Percentiles rank a stretch among this genome's conserved stretches.
Conservation (phyloP, 2,113 vertebrate genomes). For the Cacatua alba region DNA sequence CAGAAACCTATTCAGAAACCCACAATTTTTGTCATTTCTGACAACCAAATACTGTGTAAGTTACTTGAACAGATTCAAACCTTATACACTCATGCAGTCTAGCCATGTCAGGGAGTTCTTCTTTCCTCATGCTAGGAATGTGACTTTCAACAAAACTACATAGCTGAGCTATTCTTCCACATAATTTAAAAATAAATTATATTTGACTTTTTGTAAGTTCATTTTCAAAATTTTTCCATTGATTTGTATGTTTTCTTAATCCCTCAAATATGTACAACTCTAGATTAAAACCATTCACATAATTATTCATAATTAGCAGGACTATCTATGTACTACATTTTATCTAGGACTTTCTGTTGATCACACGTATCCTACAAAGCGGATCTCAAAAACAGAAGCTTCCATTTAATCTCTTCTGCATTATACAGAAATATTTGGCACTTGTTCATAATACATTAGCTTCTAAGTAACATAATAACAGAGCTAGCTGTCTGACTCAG, state of each 20-base stretch:
- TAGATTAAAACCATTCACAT: constrained; percentile 19
- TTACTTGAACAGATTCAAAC: background rate
- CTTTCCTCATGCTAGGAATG: background rate
- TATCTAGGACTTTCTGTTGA: constrained; percentile 63
- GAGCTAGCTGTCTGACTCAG: constrained; percentile 56
- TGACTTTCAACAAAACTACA: background rate
- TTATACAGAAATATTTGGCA: constrained; percentile 67
- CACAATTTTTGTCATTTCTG: background rate
- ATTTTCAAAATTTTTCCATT: background rate
- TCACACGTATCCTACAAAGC: constrained; percentile 10
- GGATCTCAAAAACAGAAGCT: constrained; percentile 60
- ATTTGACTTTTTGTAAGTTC: background rate
- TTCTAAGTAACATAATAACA: constrained; percentile 68
- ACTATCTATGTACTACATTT: constrained; percentile 42
- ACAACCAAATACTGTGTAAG: background rate
- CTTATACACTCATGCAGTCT: background rate
- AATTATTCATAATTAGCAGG: constrained; percentile 57
- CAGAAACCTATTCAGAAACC: background rate
- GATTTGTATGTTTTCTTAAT: background rate
- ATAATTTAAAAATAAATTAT: background rate
- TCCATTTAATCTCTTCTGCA: constrained; percentile 61
- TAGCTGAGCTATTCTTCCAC: background rate
- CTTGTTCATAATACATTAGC: constrained; percentile 67
- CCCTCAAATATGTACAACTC: background rate
- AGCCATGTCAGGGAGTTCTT: background rate